Conservation (phyloP, 2,797 vertebrate genomes). For the Manis crassicaudata region DNA sequence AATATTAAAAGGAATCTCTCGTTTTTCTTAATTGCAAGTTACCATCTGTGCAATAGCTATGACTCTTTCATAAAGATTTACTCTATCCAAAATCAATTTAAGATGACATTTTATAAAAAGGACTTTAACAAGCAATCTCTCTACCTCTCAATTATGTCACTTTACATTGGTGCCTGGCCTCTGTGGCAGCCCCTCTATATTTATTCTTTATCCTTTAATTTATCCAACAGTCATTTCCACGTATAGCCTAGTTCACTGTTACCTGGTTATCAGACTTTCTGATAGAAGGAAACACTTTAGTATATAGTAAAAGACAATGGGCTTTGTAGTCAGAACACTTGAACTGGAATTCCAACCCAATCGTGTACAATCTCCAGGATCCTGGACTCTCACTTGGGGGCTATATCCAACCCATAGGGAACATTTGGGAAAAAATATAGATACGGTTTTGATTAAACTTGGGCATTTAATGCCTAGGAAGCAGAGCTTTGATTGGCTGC, state of each 20-base stretch:
- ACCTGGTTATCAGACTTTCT: neutral
- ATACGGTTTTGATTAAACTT: neutral
- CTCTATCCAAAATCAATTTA: neutral
- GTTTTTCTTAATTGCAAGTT: constrained; percentile 16
- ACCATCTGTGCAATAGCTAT: neutral
- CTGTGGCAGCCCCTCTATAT: neutral
- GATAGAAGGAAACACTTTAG: neutral
- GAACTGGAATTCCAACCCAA: neutral
- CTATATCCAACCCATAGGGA: neutral
- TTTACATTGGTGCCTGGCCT: neutral
- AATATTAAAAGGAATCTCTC: neutral
- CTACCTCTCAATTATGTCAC: neutral
- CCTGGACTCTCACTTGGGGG: neutral
- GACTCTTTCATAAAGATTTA: neutral
- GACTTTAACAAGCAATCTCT: neutral
- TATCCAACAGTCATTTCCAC: neutral
- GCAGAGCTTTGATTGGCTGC: neutral
- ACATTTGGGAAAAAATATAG: neutral
- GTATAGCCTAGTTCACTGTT: neutral
- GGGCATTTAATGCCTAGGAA: neutral
- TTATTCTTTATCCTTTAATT: neutral
- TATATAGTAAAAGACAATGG: neutral
- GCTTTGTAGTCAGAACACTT: neutral
- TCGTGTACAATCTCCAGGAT: neutral
- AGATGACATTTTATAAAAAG: neutral